phyloP scores from a whole-genome alignment of 2,113 vertebrate species.

The Accipiter cooperii region DNA sequence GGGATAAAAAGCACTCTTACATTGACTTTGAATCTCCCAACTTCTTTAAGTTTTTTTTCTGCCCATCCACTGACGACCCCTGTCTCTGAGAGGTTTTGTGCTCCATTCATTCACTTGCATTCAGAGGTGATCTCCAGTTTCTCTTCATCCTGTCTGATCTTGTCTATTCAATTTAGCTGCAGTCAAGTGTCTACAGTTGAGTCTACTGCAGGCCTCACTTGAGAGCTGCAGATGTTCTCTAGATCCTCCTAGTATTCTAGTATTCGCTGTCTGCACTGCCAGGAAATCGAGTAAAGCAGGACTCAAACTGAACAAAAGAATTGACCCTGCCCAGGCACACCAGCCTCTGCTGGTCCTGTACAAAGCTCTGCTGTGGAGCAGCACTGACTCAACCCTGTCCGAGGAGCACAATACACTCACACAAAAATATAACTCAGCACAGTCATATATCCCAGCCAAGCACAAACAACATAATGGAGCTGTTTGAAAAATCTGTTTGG shows the following conservation, averaged over 20 bases:
- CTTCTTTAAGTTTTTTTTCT: background rate
- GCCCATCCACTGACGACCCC: background rate
- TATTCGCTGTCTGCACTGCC: background rate
- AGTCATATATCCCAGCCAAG: background rate
- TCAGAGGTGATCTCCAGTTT: background rate
- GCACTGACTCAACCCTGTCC: background rate
- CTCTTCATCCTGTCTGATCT: background rate
- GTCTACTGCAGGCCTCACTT: background rate
- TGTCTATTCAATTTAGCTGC: background rate
- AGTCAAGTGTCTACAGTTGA: background rate
- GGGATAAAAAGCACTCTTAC: background rate
- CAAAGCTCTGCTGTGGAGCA: background rate
- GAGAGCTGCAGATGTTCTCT: background rate
- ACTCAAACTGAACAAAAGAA: background rate
- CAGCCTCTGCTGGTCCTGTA: fast-evolving
- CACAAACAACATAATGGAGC: background rate
- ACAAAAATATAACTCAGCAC: background rate
- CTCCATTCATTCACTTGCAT: background rate
- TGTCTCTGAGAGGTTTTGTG: background rate
- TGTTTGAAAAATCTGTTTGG: background rate
- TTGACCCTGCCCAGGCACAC: background rate
- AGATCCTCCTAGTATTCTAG: background rate
- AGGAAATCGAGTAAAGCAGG: background rate
- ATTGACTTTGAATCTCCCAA: background rate
- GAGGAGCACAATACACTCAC: background rate